These are phyloP conservation scores for Nephrotoma appendiculata DNA, from an alignment of 2,888 invertebrate genomes.

Conservation along the genomic window DNA sequence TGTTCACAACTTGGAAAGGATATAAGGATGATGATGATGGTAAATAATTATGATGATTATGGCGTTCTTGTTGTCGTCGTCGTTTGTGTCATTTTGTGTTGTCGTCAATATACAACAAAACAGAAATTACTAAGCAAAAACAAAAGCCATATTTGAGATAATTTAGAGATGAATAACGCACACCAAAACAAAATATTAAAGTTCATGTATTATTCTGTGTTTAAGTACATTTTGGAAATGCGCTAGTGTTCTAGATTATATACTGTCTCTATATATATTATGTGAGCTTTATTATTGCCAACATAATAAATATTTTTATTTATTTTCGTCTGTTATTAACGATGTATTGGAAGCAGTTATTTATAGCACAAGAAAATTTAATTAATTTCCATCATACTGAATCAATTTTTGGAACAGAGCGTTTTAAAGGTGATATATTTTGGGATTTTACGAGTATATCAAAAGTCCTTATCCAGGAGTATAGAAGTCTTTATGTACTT, in stretches of 20 bases:
- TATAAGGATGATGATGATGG: not conserved
- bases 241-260: not conserved
- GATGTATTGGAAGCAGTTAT: not conserved
- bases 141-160: not conserved
- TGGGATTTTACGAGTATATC: too few species aligned
- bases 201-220: not conserved
- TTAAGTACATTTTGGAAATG: not conserved
- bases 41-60: not conserved
- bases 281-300: not conserved
- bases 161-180: not conserved
- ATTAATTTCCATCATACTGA: not conserved
- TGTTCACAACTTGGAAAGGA: not conserved
- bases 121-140: not conserved
- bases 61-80: not conserved
- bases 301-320: not conserved
- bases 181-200: not conserved
- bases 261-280: too few species aligned
- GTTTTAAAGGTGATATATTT: too few species aligned
- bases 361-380: not conserved
- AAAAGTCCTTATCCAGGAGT: too few species aligned
- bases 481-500: too few species aligned
- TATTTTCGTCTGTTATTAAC: not conserved
- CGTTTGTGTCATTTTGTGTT: too few species aligned
- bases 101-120: too few species aligned
- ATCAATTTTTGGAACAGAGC: too few species aligned